Conservation (phyloP, 2,113 vertebrate genomes). For the Vimba vimba region DNA sequence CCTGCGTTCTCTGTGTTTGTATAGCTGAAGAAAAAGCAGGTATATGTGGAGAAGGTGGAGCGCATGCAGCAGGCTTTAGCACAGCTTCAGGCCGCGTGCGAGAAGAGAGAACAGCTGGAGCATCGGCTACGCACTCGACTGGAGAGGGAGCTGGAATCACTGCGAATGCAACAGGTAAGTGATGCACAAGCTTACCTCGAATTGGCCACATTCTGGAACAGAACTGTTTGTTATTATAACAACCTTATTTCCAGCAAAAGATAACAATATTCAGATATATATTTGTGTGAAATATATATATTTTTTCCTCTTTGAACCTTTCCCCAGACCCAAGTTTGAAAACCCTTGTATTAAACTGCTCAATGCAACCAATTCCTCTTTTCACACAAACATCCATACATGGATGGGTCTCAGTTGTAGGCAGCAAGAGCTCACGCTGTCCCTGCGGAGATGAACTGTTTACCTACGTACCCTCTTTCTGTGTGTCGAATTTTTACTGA, state of each 20-base stretch:
- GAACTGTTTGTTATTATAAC: neutral
- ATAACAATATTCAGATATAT: neutral
- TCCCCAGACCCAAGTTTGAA: neutral
- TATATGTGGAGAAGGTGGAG: constrained; percentile 99
- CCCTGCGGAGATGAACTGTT: constrained; percentile 32
- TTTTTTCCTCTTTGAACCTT: neutral
- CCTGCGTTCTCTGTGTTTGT: constrained; percentile 49
- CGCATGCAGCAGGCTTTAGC: constrained; percentile 96
- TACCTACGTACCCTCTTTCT: constrained; percentile 41
- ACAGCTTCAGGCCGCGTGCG: constrained; percentile 95
- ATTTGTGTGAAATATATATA: neutral
- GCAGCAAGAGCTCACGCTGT: constrained; percentile 14
- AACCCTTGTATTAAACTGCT: neutral
- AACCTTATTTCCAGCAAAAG: neutral
- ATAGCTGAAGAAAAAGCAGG: constrained; percentile 98
- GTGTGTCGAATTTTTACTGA: constrained; percentile 46
- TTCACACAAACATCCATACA: neutral
- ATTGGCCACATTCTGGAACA: neutral
- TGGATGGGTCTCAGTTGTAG: constrained; percentile 28
- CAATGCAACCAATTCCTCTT: neutral
- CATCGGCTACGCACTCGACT: constrained; percentile 90
- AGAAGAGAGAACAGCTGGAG: constrained; percentile 96
- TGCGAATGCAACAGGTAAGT: constrained; percentile 94
- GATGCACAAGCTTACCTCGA: neutral
- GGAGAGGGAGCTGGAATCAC: constrained; percentile 92